These are phyloP conservation scores for Drosophila nigrodunni DNA, from an alignment of 1,140 invertebrate species.

Conservation along the genomic window DNA sequence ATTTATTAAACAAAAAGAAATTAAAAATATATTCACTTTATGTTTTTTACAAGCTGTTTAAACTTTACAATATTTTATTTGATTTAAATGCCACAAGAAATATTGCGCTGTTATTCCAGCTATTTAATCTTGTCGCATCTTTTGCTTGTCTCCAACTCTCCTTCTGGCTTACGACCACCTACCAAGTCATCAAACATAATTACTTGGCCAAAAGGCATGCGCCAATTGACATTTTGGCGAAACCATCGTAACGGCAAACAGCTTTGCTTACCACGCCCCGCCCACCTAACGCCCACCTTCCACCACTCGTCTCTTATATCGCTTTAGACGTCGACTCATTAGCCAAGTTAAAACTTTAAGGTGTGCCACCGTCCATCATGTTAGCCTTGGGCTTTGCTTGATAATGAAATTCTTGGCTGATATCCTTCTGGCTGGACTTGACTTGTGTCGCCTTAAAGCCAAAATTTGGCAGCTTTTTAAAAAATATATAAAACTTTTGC, in stretches of 20 bases:
- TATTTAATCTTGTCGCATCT: not conserved
- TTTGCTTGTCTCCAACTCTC: constrained; percentile 3
- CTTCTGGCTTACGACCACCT: constrained; percentile 41
- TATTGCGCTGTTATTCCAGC: not conserved
- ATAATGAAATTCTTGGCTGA: constrained; percentile 64
- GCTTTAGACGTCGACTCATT: constrained; percentile 47
- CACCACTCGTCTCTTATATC: not conserved
- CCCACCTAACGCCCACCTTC: not conserved
- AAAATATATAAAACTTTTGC: too few relatives aligned
- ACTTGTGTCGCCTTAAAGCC: not conserved
- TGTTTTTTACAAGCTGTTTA: not conserved
- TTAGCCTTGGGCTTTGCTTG: constrained; percentile 50
- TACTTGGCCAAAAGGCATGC: constrained; percentile 75
- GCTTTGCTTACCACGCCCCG: constrained; percentile 2
- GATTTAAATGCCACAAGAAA: too few relatives aligned
- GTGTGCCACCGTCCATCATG: constrained; percentile 23
- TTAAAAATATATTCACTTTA: too few relatives aligned
- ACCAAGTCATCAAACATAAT: constrained; percentile 74
- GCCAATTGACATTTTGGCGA: constrained; percentile 68
- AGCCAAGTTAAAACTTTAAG: constrained; percentile 58
- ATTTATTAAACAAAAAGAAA: too few relatives aligned
- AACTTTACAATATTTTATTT: not conserved
- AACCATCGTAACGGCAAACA: constrained; percentile 14
- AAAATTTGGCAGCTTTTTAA: not conserved
- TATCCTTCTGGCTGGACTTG: constrained; percentile 20